Base-by-base conservation (phyloP, 2,113 vertebrate genomes). In the Sander vitreus region DNA sequence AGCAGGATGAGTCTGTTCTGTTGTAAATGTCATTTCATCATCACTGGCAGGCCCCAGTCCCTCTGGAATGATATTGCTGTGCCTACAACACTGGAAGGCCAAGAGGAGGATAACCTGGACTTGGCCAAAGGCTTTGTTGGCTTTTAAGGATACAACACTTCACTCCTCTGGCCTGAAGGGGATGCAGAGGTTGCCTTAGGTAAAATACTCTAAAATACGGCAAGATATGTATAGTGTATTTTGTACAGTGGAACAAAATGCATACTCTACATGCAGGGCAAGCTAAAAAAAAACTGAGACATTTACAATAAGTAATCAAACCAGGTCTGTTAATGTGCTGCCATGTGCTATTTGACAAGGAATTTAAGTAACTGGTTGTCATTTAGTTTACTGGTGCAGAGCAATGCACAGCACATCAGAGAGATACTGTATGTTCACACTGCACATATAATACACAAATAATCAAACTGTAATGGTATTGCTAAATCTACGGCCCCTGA, bases 11-110 rank as follows among this genome's bases (percentile, higher is more conserved):
- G 68, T 55, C 30, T 39, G 63, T 70, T 66, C 54, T 63, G 74
- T 78, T 85, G 48, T 87, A 91, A 92, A 91, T 91, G 89, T 88
- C 87, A 84, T 74, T 86, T 85, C 71, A 81, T 87, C 68, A 72
- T 76, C 4, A 39, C 78, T 83, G 73, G 70, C 83, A 68, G 81
- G 66, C 76, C 33, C 13, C 4, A 16, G 47, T 58, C 83, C 66
- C 72, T 67, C 70, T 77, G 73, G 79, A 88, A 81, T 89, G 70
- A 64, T 68, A 71, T 81, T 66, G 62, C 62, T 64, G 68, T 57
- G 74, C 53, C 43, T 65, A 27, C 48, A 67, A 72, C 64, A 23
- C 53, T 47, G 66, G 76, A 77, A 73, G 67, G 39, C 73, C n/a
- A 54, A 59, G 50, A 75, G 36, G 62, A 79, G 70, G 72, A 45